A percentile compares a stretch with the other conserved stretches of the same genome.
These are phyloP conservation scores for Zosterops japonicus DNA, from an alignment of 2,113 vertebrate genomes.

Conservation along the genomic window DNA sequence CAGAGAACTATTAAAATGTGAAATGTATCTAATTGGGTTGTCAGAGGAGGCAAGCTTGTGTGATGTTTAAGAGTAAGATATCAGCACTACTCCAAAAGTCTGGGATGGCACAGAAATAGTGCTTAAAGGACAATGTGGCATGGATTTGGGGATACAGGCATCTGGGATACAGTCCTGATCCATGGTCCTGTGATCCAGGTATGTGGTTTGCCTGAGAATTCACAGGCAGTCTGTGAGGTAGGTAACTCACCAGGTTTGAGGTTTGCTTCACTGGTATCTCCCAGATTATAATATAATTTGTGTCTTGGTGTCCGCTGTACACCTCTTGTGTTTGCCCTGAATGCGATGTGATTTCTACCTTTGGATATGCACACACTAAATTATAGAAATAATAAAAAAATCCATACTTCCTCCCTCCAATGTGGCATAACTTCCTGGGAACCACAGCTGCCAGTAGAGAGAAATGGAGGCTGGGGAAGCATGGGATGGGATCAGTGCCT, in stretches of 20 bases:
- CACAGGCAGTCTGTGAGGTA: not conserved
- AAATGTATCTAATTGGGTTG: not conserved
- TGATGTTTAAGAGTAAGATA: fast-evolving
- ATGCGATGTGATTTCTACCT: not conserved
- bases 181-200: not conserved
- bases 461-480: not conserved
- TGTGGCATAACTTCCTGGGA: fast-evolving
- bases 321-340: not conserved
- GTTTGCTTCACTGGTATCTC: not conserved
- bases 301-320: not conserved
- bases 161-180: not conserved
- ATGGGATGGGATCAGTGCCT: fast-evolving
- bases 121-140: not conserved
- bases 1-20: not conserved
- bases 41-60: fast-evolving
- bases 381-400: not conserved
- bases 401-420: not conserved
- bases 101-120: not conserved
- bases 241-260: not conserved
- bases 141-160: not conserved
- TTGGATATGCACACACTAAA: not conserved
- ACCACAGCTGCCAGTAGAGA: fast-evolving
- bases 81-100: not conserved
- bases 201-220: not conserved
- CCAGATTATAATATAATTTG: not conserved